Percentiles rank a stretch among this genome's conserved stretches.
Conservation (phyloP, 2,797 vertebrate species). For the Uromys caudimaculatus region DNA sequence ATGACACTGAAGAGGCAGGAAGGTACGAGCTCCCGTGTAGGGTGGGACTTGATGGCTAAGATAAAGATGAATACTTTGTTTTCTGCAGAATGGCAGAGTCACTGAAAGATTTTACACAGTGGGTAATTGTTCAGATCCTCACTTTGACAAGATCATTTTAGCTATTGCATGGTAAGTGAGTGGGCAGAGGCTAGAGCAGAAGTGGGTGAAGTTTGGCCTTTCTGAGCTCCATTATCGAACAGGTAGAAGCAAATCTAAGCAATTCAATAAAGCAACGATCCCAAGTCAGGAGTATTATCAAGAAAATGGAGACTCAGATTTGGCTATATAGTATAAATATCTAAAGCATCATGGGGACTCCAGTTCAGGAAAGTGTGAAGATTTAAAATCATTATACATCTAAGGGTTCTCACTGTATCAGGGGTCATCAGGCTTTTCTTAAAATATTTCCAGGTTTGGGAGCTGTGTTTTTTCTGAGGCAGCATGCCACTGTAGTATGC, state of each 20-base stretch:
- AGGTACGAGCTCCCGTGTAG: not conserved
- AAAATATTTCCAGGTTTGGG: slow-evolving; percentile 19
- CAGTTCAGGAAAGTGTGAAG: slow-evolving; percentile 46
- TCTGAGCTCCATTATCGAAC: slow-evolving; percentile 42
- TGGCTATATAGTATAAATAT: not conserved
- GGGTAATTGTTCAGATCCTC: not conserved
- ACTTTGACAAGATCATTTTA: slow-evolving; percentile 35
- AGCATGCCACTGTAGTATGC: not conserved
- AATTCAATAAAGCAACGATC: slow-evolving; percentile 34
- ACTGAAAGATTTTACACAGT: slow-evolving; percentile 35
- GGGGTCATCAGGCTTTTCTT: not conserved
- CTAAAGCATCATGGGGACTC: slow-evolving; percentile 23
- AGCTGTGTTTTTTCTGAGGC: not conserved
- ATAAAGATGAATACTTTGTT: not conserved
- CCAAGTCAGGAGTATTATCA: slow-evolving; percentile 30
- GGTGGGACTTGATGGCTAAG: not conserved
- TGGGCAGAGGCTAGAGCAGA: not conserved
- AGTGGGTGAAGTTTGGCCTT: not conserved
- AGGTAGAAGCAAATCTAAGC: not conserved
- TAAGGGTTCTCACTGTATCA: not conserved
- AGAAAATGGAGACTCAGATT: slow-evolving; percentile 37
- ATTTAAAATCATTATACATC: slow-evolving; percentile 40
- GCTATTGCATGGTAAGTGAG: slow-evolving; percentile 27
- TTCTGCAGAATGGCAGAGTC: slow-evolving; percentile 36
- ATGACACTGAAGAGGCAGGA: not conserved